These are phyloP conservation scores for Lepidonotus clava DNA, from an alignment of 2,888 invertebrate species.

Conservation along the genomic window DNA sequence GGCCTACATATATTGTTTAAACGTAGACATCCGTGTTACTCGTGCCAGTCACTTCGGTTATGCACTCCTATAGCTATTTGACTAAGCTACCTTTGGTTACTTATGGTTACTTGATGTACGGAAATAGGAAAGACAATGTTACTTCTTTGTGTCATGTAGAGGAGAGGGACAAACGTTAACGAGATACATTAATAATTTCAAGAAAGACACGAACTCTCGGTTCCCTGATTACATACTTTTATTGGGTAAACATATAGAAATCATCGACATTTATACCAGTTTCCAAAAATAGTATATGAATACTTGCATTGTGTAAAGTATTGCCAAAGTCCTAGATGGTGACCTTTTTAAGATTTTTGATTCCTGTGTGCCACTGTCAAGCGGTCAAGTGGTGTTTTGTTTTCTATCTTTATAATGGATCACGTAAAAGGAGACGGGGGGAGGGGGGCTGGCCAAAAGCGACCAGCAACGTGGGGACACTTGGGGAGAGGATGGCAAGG, in stretches of 20 bases:
- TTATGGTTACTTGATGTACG: no score
- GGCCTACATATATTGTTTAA: no score
- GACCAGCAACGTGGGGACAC: neutral
- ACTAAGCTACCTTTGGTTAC: no score
- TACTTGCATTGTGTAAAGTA: constrained; percentile 68
- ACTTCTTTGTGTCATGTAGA: no score
- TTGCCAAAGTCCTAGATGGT: constrained; percentile 54
- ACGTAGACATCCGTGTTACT: no score
- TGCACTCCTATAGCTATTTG: no score
- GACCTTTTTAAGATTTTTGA: constrained; percentile 26
- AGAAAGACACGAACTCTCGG: no score
- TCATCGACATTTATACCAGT: constrained; percentile 59
- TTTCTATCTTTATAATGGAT: constrained; percentile 24
- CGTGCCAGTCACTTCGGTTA: no score
- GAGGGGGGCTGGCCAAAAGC: constrained; percentile 29
- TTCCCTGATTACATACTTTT: constrained; percentile 57
- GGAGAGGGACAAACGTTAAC: no score
- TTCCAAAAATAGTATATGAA: constrained; percentile 69
- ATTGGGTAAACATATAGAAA: constrained; percentile 63
- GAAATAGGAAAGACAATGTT: no score
- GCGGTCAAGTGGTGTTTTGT: constrained; percentile 45
- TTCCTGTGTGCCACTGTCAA: constrained; percentile 47
- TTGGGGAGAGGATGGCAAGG: neutral
- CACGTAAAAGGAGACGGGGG: constrained; percentile 20
- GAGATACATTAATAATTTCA: no score